Base-by-base conservation (phyloP, 2,888 invertebrate species). In the Caenorhabditis auriculariae region DNA sequence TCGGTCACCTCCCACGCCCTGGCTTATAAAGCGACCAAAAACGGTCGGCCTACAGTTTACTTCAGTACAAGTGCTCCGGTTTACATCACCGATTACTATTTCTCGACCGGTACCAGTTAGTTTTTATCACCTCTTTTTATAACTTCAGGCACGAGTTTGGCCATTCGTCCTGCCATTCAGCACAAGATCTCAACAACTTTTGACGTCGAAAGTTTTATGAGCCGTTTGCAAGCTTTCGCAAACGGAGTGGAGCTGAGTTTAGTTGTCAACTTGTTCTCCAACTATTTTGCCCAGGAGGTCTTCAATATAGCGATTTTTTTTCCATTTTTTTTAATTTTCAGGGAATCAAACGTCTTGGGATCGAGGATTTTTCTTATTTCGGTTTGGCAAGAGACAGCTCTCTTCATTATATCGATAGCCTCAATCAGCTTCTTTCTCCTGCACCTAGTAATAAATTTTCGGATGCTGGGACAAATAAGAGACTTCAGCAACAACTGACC, bases 1-100 rank as follows among this genome's bases (percentile, higher is more conserved):
- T 56, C 62, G 15, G 48, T 62, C 12, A 47, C 62, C 27, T 54
- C 60, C 1, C 59, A 62, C 32, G 65, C 57, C 4, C 26, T 71
- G 15, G 64, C 60, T 7, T 29, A 52, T 12, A 26, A 23, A 4
- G 24, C 28, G 35, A 35, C 42, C 9, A 48, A 50, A 17, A n/a
- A n/a, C n/a, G 27, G 27, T 5, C 49, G 55, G 4, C 21, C 17
- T 21, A 19, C 43, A 3, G 49, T 43, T 35, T 26, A 43, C 12
- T 27, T 55, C n/a, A n/a, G n/a, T n/a, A n/a, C n/a, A n/a, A n/a
- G n/a, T n/a, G n/a, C n/a, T n/a, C n/a, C n/a, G n/a, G n/a, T n/a
- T n/a, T n/a, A n/a, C n/a, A n/a, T n/a, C n/a, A n/a, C n/a, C n/a
- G n/a, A n/a, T n/a, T n/a, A n/a, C n/a, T n/a, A n/a, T n/a, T n/a